These are phyloP conservation scores for Numida meleagris DNA, from an alignment of 2,113 vertebrate species.

Conservation along the genomic window DNA sequence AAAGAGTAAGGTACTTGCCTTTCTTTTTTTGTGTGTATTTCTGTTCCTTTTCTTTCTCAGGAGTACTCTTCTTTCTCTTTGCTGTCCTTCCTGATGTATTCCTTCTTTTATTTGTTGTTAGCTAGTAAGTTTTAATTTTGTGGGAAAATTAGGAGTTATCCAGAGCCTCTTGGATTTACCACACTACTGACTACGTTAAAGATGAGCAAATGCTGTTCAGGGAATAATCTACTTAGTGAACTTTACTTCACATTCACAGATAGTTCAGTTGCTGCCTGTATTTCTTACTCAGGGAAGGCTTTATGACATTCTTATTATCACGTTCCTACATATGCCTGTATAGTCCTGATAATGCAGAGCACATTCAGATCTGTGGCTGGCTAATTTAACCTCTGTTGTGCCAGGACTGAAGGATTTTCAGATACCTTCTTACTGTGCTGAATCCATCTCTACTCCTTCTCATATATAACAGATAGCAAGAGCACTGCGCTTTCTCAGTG, in stretches of 20 bases:
- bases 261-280: neutral
- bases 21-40: neutral
- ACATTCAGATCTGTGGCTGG: neutral
- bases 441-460: neutral
- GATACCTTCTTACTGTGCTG: neutral
- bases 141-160: neutral
- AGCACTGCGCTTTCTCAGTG: neutral
- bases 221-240: neutral
- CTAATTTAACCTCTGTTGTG: neutral
- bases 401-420: neutral
- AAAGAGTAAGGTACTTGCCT: slow-evolving; percentile 83
- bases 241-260: neutral
- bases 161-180: neutral
- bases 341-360: neutral
- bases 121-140: neutral
- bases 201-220: neutral
- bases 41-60: neutral
- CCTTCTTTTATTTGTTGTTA: neutral
- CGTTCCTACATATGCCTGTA: neutral
- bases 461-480: neutral
- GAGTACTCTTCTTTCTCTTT: neutral
- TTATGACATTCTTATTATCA: neutral
- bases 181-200: neutral
- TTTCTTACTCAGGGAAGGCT: neutral
- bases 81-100: neutral